Base-by-base conservation (phyloP, 2,113 vertebrate genomes). In the Antigone vipio region DNA sequence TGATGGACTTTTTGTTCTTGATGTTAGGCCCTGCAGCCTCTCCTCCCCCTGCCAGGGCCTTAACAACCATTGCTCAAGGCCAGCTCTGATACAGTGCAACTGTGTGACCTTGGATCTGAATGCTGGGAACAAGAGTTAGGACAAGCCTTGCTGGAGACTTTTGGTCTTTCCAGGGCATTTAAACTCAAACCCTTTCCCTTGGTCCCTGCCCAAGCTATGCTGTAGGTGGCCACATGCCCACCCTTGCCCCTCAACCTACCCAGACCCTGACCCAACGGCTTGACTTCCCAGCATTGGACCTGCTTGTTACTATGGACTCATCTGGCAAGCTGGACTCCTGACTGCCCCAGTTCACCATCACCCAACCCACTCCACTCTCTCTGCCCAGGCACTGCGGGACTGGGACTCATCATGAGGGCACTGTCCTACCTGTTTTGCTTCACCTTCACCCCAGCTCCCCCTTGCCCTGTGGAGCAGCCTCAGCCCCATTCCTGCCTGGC, bases 331-430 rank as follows among this genome's bases (percentile, higher is more conserved):
- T 69, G 75, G 21, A 82, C 19, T 38, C 26, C 52, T 53, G 38
- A 16, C 16, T 85, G 32, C 16, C 12, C n/a, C 40, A 35, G 35
- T 11, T 47, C 74, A 49, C 27, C 10, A 16, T 5, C 27, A 42
- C 21, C 30, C 1, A 0, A 12, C 17, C 12, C 11, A 3, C 22
- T 24, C 34, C 74, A 24, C n/a, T 40, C 18, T 27, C 44, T 66
- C 26, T 56, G 56, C 45, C 85, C 16, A 17, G 22, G 12, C 12
- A 44, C 19, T 26, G 13, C 17, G 18, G 17, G n/a, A 34, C 72
- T 27, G 32, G n/a, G 20, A 55, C 23, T 6, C 52, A 30, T 4
- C 0, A 0, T 5, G 12, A 72, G 11, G 62, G 5, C 20, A 32
- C 17, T 9, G 40, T n/a, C 55, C 34, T 27, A 12, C 24, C 6